phyloP scores from a whole-genome alignment of 23 tunicate genomes.

The Botrylloides violaceus region DNA sequence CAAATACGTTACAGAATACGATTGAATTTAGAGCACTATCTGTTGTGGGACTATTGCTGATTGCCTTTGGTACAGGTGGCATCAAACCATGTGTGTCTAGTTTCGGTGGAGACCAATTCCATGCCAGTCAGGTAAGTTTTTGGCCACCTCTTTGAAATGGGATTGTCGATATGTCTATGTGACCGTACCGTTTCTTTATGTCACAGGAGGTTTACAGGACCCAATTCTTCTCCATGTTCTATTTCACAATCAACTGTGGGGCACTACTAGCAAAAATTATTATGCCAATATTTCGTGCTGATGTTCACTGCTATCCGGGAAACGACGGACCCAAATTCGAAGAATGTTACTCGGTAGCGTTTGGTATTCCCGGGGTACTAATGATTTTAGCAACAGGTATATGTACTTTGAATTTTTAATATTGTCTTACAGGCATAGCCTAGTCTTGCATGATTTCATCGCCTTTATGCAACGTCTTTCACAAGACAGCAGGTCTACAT shows the following conservation, averaged over 20 bases:
- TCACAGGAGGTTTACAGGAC: slow-evolving; percentile 24
- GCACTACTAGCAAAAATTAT: slow-evolving; percentile 66
- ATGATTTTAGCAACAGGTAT: slow-evolving; percentile 77
- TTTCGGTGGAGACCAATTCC: slow-evolving; percentile 20
- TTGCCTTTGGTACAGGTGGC: slow-evolving; percentile 22
- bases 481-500: no score
- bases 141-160: not conserved
- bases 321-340: slow-evolving; percentile 38
- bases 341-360: slow-evolving; percentile 88
- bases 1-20: no score
- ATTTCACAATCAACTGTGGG: slow-evolving; percentile 84
- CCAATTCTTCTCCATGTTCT: slow-evolving; percentile 79
- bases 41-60: slow-evolving; percentile 1
- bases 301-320: slow-evolving; percentile 73
- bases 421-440: no score
- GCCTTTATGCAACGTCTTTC: no score
- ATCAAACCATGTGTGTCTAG: slow-evolving; percentile 26
- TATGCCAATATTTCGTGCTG: slow-evolving; percentile 85
- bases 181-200: not conserved
- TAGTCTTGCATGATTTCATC: no score
- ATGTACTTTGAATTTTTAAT: no score
- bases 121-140: slow-evolving; percentile 10
- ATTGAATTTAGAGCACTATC: slow-evolving; percentile 17
- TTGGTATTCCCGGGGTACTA: slow-evolving; percentile 74
- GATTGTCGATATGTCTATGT: not conserved